Base-by-base conservation (phyloP, 1,140 invertebrate genomes). In the Cardiocondyla obscurior region DNA sequence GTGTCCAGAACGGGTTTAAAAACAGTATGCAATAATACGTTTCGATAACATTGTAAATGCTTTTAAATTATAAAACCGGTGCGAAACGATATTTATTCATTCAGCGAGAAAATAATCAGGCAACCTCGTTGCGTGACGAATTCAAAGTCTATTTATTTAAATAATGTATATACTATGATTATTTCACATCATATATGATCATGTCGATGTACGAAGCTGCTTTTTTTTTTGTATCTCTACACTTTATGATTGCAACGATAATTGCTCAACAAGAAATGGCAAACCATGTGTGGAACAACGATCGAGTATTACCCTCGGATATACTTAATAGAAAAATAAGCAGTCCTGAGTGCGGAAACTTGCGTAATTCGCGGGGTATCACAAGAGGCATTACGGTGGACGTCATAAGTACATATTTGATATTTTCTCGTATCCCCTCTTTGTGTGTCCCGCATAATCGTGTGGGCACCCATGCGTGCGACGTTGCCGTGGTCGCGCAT, bases 401-500 rank as follows among this genome's bases (percentile, higher is more conserved):
- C 53, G 22, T 25, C 44, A 53, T 36, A 51, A 30, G 44, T 79
- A 62, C 42, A 62, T 42, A 79, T 79, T 67, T 67, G 55, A 60
- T 67, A n/a, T 79, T 79, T 62, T 67, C 62, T 79, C 4, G 74
- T 28, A 36, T 12, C 60, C 74, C 60, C 74, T 46, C 65, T 3
- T 8, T 58, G 64, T 28, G 60, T 49, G n/a, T 36, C 76, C 25
- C 46, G 58, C 49, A 19, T 36, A 60, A 72, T 64, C 51, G 72
- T 76, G 60, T 72, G 81, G 53, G 81, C 81, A 87, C 82, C 58
- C 65, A 83, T 85, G 82, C 76, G 83, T 83, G 62, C 64, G 49
- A 76, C 67, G 81, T 69, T 81, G 84, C 81, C 81, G 49, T 36
- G 36, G n/a, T 36, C 2, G 81, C 90, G 90, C 89, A 84, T 90